Evolutionary conservation across 2,888 invertebrate species (phyloP).

Genomic region (Drosophila subquinaria): DNA sequence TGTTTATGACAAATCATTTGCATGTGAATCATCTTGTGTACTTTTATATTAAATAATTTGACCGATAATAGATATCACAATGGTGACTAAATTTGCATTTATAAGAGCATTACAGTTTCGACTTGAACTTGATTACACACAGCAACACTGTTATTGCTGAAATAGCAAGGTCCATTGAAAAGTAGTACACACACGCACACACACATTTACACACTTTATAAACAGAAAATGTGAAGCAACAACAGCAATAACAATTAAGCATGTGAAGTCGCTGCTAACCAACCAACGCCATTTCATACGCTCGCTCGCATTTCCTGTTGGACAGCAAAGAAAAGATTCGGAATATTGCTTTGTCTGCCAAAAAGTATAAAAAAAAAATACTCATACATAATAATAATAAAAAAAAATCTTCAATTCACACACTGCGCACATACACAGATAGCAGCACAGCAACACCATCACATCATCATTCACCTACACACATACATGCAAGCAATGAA

Average conservation of each 20-base stretch:
- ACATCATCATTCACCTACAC: constrained; percentile 48
- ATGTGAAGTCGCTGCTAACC: constrained; percentile 48
- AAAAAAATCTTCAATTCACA: constrained; percentile 62
- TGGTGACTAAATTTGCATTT: background rate
- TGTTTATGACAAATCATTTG: constrained; percentile 35
- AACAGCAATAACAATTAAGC: constrained; percentile 50
- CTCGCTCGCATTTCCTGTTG: constrained; percentile 78
- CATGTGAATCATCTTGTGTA: constrained; percentile 38
- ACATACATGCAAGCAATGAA: constrained; percentile 16
- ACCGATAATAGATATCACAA: background rate
- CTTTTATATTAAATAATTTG: constrained; percentile 2
- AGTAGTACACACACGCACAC: constrained; percentile 36
- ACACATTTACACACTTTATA: constrained; percentile 14
- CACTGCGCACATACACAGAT: constrained; percentile 43
- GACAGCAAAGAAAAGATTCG: constrained; percentile 56
- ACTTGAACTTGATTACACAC: constrained; percentile 2
- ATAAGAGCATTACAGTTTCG: constrained; percentile 28
- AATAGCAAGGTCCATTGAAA: constrained; percentile 49
- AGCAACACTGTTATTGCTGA: constrained; percentile 19
- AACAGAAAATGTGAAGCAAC: constrained; percentile 31
- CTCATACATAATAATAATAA: constrained; percentile 62
- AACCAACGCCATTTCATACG: constrained; percentile 74
- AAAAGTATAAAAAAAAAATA: constrained; percentile 53
- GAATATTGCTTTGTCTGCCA: constrained; percentile 72
- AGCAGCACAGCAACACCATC: constrained; percentile 44